These are phyloP conservation scores for Gasterosteus aculeatus DNA, from an alignment of 2,113 vertebrate genomes.

Conservation along the genomic window DNA sequence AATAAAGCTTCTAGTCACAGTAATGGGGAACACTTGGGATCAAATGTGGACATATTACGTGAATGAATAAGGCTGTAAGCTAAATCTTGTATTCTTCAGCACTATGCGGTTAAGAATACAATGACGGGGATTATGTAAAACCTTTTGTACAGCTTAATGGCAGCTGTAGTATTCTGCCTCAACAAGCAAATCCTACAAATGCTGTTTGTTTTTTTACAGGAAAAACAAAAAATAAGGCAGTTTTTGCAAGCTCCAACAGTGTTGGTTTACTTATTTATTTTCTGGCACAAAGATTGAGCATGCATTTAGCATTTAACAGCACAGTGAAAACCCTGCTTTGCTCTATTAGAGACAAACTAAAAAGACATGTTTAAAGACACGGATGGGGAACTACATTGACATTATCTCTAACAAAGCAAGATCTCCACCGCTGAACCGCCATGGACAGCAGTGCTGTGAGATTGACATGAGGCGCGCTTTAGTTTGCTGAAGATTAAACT, in stretches of 20 bases:
- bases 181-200: conserved; percentile 48
- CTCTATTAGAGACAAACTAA: not conserved
- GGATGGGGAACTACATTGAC: conserved; percentile 61
- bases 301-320: not conserved
- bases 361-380: conserved; percentile 49
- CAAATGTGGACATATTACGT: conserved; percentile 8
- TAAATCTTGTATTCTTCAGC: not conserved
- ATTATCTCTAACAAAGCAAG: conserved; percentile 55
- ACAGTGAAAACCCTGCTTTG: not conserved
- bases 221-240: not conserved
- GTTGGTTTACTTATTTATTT: conserved; percentile 11
- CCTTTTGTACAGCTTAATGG: conserved; percentile 37
- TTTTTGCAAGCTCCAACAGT: conserved; percentile 14
- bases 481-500: conserved; percentile 1
- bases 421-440: conserved; percentile 31
- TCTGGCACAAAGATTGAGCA: not conserved
- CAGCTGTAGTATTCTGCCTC: conserved; percentile 46
- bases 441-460: conserved; percentile 13
- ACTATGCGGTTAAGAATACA: conserved; percentile 5
- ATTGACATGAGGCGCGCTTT: too few relatives aligned
- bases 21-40: not conserved
- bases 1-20: not conserved
- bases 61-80: conserved; percentile 9
- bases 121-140: conserved; percentile 49
- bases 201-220: conserved; percentile 15